Conservation (phyloP, 2,797 vertebrate species). For the Squalus acanthias region DNA sequence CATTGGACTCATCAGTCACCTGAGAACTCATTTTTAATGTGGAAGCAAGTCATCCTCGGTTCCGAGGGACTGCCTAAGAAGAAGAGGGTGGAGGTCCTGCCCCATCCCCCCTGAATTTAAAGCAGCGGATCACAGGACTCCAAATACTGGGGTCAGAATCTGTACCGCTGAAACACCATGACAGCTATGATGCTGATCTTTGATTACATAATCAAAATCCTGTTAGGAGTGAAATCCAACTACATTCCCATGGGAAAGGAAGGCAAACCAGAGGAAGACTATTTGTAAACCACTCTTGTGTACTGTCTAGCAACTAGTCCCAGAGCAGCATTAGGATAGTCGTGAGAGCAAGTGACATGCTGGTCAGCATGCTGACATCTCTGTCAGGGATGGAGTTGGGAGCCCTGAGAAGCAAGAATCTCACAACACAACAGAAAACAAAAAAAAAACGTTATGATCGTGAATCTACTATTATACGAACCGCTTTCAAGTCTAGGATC, state of each 20-base stretch:
- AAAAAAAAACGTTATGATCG: not conserved
- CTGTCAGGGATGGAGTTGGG: not conserved
- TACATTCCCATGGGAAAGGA: not conserved
- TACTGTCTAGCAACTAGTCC: not conserved
- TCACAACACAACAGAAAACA: not conserved
- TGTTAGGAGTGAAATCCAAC: not conserved
- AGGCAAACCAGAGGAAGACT: not conserved
- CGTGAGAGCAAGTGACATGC: not conserved
- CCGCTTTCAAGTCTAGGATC: not conserved
- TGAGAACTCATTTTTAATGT: too few species aligned
- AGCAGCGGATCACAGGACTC: not conserved
- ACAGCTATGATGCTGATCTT: not conserved
- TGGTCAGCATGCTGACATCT: not conserved
- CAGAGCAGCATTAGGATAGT: not conserved
- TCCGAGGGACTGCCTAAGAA: too few species aligned
- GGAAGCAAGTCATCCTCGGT: too few species aligned
- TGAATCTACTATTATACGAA: not conserved
- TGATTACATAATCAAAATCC: not conserved
- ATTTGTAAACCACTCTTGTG: not conserved
- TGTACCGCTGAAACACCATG: not conserved
- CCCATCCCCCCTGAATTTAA: not conserved
- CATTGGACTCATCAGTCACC: too few species aligned
- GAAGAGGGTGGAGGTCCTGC: not conserved
- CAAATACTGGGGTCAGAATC: not conserved
- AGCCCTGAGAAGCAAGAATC: not conserved